Conservation (phyloP, 1,140 invertebrate species). For the Augochlora pura region DNA sequence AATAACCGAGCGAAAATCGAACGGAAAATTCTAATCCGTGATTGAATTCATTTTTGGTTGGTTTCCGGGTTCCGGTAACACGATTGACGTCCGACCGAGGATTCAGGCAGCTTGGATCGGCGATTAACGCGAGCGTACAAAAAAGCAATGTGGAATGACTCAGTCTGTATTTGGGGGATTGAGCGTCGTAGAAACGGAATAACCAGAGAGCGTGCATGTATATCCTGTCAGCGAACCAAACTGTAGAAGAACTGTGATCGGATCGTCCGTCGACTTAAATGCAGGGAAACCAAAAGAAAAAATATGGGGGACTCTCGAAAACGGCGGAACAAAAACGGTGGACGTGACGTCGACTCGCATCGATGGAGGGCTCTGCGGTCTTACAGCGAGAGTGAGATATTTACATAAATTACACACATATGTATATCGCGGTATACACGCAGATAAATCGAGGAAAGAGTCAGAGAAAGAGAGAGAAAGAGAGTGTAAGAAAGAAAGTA, state of each 20-base stretch:
- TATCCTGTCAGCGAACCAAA: too few species aligned
- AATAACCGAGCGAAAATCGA: slow-evolving; percentile 45
- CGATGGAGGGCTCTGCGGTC: slow-evolving; percentile 3
- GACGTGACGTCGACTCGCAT: neutral
- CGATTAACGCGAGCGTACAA: neutral
- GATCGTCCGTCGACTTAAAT: neutral
- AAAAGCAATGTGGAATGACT: too few species aligned
- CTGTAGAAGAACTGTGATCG: slow-evolving; percentile 18
- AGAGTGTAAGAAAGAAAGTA: too few species aligned
- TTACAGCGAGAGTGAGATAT: slow-evolving; percentile 32
- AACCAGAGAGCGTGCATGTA: too few species aligned
- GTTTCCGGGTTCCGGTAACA: neutral
- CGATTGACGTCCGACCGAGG: slow-evolving; percentile 25
- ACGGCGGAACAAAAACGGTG: too few species aligned
- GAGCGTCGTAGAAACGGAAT: neutral
- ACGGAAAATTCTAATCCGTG: slow-evolving; percentile 1
- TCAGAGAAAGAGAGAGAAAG: neutral
- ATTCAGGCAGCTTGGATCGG: slow-evolving; percentile 26
- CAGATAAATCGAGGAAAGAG: slow-evolving; percentile 23
- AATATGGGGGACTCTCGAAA: too few species aligned
- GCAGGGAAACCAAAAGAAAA: neutral
- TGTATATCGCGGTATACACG: slow-evolving; percentile 47
- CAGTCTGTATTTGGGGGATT: neutral
- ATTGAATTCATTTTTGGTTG: neutral
- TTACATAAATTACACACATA: slow-evolving; percentile 50